These are phyloP conservation scores for Amia ocellicauda DNA, from an alignment of 2,113 vertebrate genomes.

Conservation along the genomic window DNA sequence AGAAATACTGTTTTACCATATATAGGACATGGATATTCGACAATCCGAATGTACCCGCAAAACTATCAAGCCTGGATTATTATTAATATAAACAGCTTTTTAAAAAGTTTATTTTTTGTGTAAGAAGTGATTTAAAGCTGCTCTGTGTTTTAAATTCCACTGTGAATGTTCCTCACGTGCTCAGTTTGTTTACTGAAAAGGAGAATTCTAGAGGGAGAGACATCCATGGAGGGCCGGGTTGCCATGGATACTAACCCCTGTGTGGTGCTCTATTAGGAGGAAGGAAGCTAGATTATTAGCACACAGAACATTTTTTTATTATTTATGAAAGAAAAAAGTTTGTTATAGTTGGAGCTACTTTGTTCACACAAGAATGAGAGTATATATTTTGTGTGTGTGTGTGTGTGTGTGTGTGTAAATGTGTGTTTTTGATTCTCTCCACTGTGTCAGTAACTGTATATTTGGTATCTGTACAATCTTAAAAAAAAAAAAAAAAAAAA, in stretches of 20 bases:
- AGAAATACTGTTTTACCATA: too few relatives aligned
- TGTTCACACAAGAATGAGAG: background rate
- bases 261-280: constrained; percentile 54
- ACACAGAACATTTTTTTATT: constrained; percentile 40
- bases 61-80: background rate
- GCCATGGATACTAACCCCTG: constrained; percentile 68
- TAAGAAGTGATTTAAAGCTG: constrained; percentile 26
- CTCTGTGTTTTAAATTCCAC: constrained; percentile 48
- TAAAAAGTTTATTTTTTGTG: constrained; percentile 8
- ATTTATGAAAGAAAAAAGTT: constrained; percentile 28
- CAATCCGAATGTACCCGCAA: too few relatives aligned
- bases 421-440: too few relatives aligned
- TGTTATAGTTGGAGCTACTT: constrained; percentile 30
- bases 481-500: too few relatives aligned
- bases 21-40: too few relatives aligned
- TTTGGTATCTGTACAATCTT: too few relatives aligned
- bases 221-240: constrained; percentile 60
- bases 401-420: too few relatives aligned
- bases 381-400: too few relatives aligned
- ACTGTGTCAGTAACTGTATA: too few relatives aligned
- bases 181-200: constrained; percentile 68
- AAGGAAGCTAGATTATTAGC: constrained; percentile 54
- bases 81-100: background rate
- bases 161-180: constrained; percentile 59
- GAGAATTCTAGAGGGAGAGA: constrained; percentile 64